phyloP scores from a whole-genome alignment of 2,113 vertebrate species.

The Chrysochloris asiatica region DNA sequence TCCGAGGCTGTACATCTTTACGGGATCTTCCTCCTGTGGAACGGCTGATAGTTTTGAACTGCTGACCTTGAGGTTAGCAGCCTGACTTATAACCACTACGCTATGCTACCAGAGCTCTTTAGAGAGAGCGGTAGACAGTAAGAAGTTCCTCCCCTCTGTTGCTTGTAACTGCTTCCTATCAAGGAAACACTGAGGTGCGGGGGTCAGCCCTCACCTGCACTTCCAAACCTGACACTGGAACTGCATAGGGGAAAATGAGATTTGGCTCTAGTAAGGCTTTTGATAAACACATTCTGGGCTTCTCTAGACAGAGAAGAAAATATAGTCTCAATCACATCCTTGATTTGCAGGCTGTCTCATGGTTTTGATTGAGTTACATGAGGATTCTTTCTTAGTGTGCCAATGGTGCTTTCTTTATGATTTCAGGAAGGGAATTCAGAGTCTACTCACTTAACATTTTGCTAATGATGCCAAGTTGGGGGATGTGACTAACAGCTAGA shows the following conservation, averaged over 20 bases:
- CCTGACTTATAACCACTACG: too few species aligned
- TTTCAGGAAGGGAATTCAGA: conserved; percentile 15
- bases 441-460: conserved; percentile 1
- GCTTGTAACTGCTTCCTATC: neutral
- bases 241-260: neutral
- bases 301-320: neutral
- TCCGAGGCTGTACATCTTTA: too few species aligned
- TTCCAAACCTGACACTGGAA: neutral
- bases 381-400: neutral
- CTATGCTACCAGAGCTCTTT: too few species aligned
- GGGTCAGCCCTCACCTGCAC: neutral
- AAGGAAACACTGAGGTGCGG: neutral
- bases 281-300: neutral
- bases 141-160: neutral
- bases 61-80: too few species aligned
- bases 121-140: neutral
- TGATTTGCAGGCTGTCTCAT: neutral
- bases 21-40: too few species aligned
- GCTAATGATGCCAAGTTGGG: neutral
- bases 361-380: neutral
- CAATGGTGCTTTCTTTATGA: neutral
- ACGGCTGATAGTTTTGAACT: too few species aligned
- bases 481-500: conserved; percentile 11
- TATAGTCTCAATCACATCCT: neutral
- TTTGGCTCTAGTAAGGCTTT: neutral